phyloP scores from a whole-genome alignment of 1,140 invertebrate genomes.

The Piezodorus guildinii region DNA sequence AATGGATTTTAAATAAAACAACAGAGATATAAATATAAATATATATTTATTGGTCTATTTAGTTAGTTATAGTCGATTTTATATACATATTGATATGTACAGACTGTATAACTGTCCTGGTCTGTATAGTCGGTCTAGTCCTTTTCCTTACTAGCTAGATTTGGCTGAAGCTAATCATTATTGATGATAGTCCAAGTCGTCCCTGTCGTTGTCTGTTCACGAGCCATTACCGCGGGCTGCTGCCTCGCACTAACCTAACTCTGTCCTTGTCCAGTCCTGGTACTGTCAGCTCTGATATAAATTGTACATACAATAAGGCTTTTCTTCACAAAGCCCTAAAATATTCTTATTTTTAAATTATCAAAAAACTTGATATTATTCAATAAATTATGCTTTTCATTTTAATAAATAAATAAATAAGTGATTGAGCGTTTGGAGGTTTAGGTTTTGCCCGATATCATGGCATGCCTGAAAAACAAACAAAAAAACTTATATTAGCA shows the following conservation, averaged over 20 bases:
- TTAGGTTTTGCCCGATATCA: background rate
- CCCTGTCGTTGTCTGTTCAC: slow-evolving; percentile 8
- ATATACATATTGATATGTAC: no score
- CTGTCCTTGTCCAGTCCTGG: background rate
- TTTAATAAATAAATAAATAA: slow-evolving; percentile 2
- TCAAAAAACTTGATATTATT: background rate
- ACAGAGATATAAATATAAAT: no score
- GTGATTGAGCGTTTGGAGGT: background rate
- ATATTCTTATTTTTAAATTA: background rate
- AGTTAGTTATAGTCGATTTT: no score
- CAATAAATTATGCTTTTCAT: slow-evolving; percentile 1
- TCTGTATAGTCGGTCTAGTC: background rate
- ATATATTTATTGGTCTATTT: no score
- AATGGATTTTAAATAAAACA: no score
- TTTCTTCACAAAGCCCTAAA: background rate
- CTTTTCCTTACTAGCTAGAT: background rate
- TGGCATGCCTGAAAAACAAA: background rate
- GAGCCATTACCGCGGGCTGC: slow-evolving; percentile 3
- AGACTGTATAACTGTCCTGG: background rate
- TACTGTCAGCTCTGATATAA: background rate
- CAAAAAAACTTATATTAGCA: background rate
- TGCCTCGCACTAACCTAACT: slow-evolving; percentile 6
- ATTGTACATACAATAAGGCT: background rate
- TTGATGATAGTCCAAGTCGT: background rate
- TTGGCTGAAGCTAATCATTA: background rate